Evolutionary conservation across 2,797 vertebrate genomes (phyloP).

Genomic region (Oreonectes daqikongensis): DNA sequence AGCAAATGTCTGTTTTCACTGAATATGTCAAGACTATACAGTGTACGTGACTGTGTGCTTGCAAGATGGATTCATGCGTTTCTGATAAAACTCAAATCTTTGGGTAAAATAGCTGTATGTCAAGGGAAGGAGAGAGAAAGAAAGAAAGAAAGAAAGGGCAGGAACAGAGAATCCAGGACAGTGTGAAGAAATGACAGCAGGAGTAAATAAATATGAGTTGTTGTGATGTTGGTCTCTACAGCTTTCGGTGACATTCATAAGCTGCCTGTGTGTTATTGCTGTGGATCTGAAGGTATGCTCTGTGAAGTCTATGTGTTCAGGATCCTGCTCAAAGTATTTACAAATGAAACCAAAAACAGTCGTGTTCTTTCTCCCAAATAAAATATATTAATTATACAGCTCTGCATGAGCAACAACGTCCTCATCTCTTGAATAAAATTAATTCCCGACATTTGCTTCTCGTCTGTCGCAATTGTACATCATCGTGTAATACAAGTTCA

Average conservation of each 20-base stretch:
- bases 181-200: too few relatives aligned
- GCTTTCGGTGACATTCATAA: conserved; percentile 99
- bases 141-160: background rate
- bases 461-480: conserved; percentile 92
- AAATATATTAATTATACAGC: conserved; percentile 99
- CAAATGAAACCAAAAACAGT: conserved; percentile 92
- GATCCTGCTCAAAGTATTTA: conserved; percentile 95
- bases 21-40: conserved; percentile 75
- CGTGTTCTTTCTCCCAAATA: conserved; percentile 87
- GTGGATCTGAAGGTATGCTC: conserved; percentile 84
- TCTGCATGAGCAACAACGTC: conserved; percentile 88
- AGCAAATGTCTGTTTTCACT: conserved; percentile 75
- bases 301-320: conserved; percentile 97
- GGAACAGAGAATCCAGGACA: too few relatives aligned
- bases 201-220: background rate
- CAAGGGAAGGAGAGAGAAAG: background rate
- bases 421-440: conserved; percentile 93
- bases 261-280: conserved; percentile 99
- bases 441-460: conserved; percentile 86
- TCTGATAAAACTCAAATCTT: conserved; percentile 49
- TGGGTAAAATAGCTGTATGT: conserved; percentile 44
- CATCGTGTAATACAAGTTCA: conserved; percentile 92
- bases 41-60: conserved; percentile 68
- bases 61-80: conserved; percentile 67
- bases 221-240: conserved; percentile 82